These are phyloP conservation scores for Aratinga solstitialis DNA, from an alignment of 2,797 vertebrate species.

Conservation along the genomic window DNA sequence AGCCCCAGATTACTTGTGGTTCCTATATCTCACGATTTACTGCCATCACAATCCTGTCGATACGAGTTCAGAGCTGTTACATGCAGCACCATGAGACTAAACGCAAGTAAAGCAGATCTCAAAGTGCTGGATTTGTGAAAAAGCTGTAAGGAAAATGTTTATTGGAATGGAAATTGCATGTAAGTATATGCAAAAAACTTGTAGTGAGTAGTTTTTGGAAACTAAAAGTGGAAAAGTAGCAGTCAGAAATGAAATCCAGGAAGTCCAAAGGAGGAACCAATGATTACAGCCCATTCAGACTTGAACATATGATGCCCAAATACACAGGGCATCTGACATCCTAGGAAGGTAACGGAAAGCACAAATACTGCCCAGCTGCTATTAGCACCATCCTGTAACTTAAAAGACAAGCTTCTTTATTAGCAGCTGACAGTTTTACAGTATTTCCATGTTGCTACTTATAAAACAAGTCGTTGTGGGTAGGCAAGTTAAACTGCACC, in stretches of 20 bases:
- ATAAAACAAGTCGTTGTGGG: neutral
- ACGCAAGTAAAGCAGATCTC: neutral
- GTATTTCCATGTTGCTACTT: neutral
- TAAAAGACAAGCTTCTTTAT: neutral
- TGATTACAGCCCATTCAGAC: slow-evolving; percentile 1
- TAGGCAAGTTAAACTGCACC: neutral
- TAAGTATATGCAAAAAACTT: slow-evolving; percentile 26
- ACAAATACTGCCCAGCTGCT: neutral
- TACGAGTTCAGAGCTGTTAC: neutral
- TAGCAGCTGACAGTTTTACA: neutral
- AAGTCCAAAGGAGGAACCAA: slow-evolving; percentile 2
- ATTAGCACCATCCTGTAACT: neutral
- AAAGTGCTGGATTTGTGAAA: neutral
- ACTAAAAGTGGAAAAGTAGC: slow-evolving; percentile 32
- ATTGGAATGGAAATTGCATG: slow-evolving; percentile 30
- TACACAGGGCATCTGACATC: neutral
- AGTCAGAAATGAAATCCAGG: slow-evolving; percentile 41
- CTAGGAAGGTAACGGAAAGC: neutral
- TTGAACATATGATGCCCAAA: neutral
- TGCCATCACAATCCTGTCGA: neutral
- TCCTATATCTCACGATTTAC: neutral
- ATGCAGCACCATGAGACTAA: rapidly evolving
- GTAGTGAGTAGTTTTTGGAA: slow-evolving; percentile 39
- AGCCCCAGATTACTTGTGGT: neutral
- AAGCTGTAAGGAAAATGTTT: slow-evolving; percentile 24